These are phyloP conservation scores for Prorops nasuta DNA, from an alignment of 1,140 invertebrate species.

Conservation along the genomic window DNA sequence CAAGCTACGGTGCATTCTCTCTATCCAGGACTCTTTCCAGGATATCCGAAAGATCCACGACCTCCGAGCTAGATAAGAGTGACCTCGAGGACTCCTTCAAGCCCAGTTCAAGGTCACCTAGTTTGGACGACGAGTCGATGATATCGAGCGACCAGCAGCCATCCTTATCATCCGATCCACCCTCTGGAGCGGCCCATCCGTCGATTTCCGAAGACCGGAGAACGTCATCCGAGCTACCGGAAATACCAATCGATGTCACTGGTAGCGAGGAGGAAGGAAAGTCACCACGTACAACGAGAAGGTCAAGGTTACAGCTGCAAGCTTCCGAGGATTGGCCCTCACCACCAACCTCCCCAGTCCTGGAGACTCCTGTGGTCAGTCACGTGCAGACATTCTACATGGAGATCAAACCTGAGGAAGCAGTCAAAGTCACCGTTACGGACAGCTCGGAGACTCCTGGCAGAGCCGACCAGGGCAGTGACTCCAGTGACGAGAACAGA, in stretches of 20 bases:
- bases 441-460: constrained; percentile 56
- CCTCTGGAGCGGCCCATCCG: constrained; percentile 52
- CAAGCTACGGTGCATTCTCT: constrained; percentile 69
- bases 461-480: constrained; percentile 40
- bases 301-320: constrained; percentile 51
- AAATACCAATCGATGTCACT: constrained; percentile 71
- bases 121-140: constrained; percentile 78
- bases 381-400: constrained; percentile 84
- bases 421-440: constrained; percentile 67
- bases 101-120: constrained; percentile 75
- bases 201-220: constrained; percentile 72
- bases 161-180: constrained; percentile 80
- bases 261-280: constrained; percentile 52
- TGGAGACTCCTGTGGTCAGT: constrained; percentile 67
- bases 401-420: constrained; percentile 70
- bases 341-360: constrained; percentile 69
- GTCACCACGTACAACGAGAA: constrained; percentile 49
- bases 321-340: constrained; percentile 77
- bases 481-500: constrained; percentile 60
- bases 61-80: constrained; percentile 76
- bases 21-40: constrained; percentile 74
- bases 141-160: constrained; percentile 80
- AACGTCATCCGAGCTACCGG: constrained; percentile 78
- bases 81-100: constrained; percentile 83
- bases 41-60: constrained; percentile 83